Evolutionary conservation across 2,888 invertebrate species (phyloP), one percentile per base, ranked within the genome.

Genomic region (Eueremaeus valkanovi): DNA sequence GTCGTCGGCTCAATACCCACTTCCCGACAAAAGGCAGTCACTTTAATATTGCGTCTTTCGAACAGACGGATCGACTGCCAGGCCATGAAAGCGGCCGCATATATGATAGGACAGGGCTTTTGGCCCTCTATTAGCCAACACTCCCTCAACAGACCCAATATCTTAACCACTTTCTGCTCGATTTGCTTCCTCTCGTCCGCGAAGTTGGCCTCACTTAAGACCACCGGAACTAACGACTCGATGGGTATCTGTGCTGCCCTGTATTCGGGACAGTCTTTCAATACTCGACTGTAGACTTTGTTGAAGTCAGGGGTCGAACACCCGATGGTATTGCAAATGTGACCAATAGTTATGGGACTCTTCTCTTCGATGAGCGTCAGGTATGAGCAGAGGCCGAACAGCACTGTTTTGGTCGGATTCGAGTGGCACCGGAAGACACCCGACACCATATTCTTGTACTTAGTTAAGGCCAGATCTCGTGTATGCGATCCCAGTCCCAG

Each of bases 111-210:
- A 21, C 13, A 16, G 3, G 66, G 66, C 3, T 33, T n/a, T 3
- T 36, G 66, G 9, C 66, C 66, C 36, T 66, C 66, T 33, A 66
- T 36, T 3, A 66, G 36, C 66, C 66, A 66, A 66, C 66, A 66
- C 36, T 66, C 36, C 8, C 36, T 18, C 9, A 33, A 16, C 36
- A 66, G 11, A 21, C n/a, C 36, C 18, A 63, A 18, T 3, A 63
- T 33, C 21, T 33, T 33, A 29, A 9, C 1, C 18, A 63, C 63
- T 33, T 33, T 63, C 16, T 63, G 9, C 5, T 6, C 63, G 3
- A 58, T n/a, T 58, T 24, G 11, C 29, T 31, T 58, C 16, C 36
- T 36, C 8, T 33, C 27, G 1, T 36, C 11, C 5, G 16, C 33
- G 21, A 66, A 6, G 3, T 33, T 36, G 18, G 36, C 21, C 21